Evolutionary conservation across 2,797 vertebrate genomes (phyloP).

Genomic region (Epinephelus malabaricus): DNA sequence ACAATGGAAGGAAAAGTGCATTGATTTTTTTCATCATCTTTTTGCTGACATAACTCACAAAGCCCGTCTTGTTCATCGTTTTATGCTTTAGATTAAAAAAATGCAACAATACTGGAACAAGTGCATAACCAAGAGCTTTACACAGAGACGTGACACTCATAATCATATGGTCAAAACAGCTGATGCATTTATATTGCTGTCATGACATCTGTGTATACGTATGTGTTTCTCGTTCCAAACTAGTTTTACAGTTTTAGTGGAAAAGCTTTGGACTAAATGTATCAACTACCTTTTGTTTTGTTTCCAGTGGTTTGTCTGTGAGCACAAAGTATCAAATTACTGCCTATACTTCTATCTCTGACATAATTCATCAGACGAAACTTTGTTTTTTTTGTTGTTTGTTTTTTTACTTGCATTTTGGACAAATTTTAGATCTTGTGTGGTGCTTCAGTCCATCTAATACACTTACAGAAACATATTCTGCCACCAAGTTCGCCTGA

Average conservation of each 20-base stretch:
- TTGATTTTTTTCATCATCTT: no score
- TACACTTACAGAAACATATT: background rate
- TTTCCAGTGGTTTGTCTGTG: background rate
- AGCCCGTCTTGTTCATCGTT: background rate
- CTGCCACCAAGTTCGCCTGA: background rate
- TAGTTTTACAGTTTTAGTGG: background rate
- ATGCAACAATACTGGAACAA: background rate
- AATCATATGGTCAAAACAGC: background rate
- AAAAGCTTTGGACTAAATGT: slow-evolving; percentile 2
- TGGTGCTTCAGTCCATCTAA: background rate
- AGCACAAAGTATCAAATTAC: background rate
- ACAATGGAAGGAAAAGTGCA: no score
- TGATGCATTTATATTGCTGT: background rate
- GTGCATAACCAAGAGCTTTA: background rate
- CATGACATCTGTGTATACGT: background rate
- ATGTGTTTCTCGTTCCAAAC: background rate
- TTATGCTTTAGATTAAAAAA: no score
- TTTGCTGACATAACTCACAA: no score
- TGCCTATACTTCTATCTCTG: background rate
- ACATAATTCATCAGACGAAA: background rate
- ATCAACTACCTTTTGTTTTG: background rate
- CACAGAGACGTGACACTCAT: background rate
- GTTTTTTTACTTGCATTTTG: slow-evolving; percentile 9
- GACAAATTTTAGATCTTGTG: background rate
- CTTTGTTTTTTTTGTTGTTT: background rate